These are phyloP conservation scores for Athene noctua DNA, from an alignment of 2,113 vertebrate genomes.

Conservation along the genomic window DNA sequence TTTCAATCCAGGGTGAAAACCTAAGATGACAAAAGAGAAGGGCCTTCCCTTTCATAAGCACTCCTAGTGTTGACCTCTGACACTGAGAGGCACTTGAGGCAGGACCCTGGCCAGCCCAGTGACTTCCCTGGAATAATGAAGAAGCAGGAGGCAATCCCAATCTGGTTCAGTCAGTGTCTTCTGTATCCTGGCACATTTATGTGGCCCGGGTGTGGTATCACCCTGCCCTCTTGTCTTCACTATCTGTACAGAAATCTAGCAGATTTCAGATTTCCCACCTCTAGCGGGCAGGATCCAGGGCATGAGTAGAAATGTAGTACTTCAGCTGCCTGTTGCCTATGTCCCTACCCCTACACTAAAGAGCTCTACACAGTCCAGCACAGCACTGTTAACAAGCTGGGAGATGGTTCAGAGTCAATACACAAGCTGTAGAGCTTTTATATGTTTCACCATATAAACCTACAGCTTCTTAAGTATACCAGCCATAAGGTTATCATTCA, in stretches of 20 bases:
- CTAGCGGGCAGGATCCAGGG: background rate
- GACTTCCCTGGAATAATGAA: background rate
- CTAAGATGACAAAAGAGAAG: background rate
- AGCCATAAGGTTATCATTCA: background rate
- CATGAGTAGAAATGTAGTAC: background rate
- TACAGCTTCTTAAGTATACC: background rate
- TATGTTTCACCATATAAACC: background rate
- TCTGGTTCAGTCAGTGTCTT: background rate
- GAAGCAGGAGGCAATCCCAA: background rate
- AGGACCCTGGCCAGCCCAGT: background rate
- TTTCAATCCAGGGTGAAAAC: background rate
- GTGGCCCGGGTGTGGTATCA: background rate
- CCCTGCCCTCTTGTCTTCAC: background rate
- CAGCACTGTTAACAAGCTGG: rapidly evolving
- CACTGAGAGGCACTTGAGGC: too few relatives aligned
- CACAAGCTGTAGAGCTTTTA: background rate
- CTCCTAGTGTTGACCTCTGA: rapidly evolving
- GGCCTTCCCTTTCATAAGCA: background rate
- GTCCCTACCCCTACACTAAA: too few relatives aligned
- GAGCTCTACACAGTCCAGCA: background rate
- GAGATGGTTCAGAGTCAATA: background rate
- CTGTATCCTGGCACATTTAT: background rate
- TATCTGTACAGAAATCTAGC: background rate
- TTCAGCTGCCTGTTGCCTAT: background rate
- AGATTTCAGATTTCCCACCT: background rate